These are phyloP conservation scores for Phymanthus crucifer DNA, from an alignment of 92 coral and sea anemone genomes.

Conservation along the genomic window DNA sequence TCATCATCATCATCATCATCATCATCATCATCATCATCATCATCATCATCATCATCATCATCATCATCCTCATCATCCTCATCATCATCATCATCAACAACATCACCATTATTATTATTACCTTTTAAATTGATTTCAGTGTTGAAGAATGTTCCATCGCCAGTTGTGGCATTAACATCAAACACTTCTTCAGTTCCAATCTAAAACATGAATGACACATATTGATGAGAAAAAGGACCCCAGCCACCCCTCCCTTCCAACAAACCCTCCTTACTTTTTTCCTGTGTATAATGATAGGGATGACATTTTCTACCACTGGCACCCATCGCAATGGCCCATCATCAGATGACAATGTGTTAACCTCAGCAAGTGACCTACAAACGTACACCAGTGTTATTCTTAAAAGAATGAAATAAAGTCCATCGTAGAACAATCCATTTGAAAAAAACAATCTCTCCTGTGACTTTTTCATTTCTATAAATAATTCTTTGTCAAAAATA, in stretches of 20 bases:
- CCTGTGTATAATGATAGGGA: conserved; percentile 76
- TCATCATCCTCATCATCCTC: too few relatives aligned
- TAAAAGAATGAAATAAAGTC: too few relatives aligned
- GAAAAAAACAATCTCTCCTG: too few relatives aligned
- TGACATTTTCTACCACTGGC: conserved; percentile 83
- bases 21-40: too few relatives aligned
- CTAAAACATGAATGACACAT: conserved; percentile 27
- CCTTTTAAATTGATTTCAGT: conserved; percentile 81
- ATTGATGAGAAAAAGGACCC: neutral
- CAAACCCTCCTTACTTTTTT: conserved; percentile 59
- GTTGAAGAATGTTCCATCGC: conserved; percentile 67
- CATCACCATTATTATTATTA: neutral
- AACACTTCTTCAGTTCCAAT: conserved; percentile 77
- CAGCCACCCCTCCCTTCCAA: neutral
- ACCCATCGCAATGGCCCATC: conserved; percentile 94
- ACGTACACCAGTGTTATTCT: too few relatives aligned
- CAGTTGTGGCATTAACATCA: conserved; percentile 73
- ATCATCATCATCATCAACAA: neutral
- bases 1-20: too few relatives aligned
- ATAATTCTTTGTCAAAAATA: too few relatives aligned
- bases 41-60: too few relatives aligned
- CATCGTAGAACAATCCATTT: too few relatives aligned
- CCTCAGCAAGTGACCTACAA: conserved; percentile 86
- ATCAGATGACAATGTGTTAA: conserved; percentile 86
- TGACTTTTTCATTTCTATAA: too few relatives aligned